Conservation (phyloP, 2,888 invertebrate genomes). For the Cheilosia vernalis region DNA sequence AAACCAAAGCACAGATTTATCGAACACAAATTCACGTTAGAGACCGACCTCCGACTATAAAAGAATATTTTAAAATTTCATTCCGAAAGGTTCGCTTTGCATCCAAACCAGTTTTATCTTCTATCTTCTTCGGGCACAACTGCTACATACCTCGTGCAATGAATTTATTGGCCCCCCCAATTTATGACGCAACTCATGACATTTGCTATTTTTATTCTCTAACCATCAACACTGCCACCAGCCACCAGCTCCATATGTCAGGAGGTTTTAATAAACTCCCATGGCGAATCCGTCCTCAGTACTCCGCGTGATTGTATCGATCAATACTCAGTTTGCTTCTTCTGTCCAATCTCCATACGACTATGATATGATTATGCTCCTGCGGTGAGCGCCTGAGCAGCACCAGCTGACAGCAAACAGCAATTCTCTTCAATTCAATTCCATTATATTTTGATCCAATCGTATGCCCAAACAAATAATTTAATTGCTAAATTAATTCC, state of each 20-base stretch:
- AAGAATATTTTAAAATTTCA: too few relatives aligned
- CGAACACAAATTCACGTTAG: too few relatives aligned
- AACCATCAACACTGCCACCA: neutral
- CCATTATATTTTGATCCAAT: slow-evolving; percentile 58
- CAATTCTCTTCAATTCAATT: slow-evolving; percentile 48
- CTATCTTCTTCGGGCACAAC: neutral
- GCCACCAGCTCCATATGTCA: slow-evolving; percentile 16
- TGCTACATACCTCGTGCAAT: slow-evolving; percentile 13
- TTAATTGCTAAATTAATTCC: slow-evolving; percentile 45
- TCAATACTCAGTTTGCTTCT: slow-evolving; percentile 2
- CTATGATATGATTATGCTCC: neutral
- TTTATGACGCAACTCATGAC: slow-evolving; percentile 34
- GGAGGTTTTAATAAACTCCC: slow-evolving; percentile 44
- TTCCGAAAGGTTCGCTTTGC: too few relatives aligned
- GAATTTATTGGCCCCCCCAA: neutral
- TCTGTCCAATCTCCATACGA: slow-evolving; percentile 32
- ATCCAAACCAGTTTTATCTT: neutral
- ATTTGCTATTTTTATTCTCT: slow-evolving; percentile 28
- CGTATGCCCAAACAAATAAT: slow-evolving; percentile 59
- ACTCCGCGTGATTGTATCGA: slow-evolving; percentile 28
- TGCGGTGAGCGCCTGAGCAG: neutral
- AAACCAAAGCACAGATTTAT: too few relatives aligned
- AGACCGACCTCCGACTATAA: too few relatives aligned
- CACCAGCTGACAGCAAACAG: slow-evolving; percentile 12
- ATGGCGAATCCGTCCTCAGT: slow-evolving; percentile 31